Conservation (phyloP, 2,888 invertebrate genomes). For the Hipparchia semele region DNA sequence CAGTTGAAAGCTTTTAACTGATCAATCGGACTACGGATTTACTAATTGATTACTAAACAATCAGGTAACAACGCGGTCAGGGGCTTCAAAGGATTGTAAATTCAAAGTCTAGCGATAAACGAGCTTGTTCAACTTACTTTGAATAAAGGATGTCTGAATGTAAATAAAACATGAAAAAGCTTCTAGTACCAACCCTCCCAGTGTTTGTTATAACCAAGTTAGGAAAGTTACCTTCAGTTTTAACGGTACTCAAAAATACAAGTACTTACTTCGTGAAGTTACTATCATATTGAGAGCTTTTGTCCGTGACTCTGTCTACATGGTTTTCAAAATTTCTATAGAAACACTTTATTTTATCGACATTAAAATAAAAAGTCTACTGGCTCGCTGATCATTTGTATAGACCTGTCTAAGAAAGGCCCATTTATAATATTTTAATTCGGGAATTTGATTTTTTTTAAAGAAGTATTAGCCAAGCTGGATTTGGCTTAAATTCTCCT, state of each 20-base stretch:
- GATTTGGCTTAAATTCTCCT: too few species aligned
- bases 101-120: neutral
- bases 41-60: conserved; percentile 18
- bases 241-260: neutral
- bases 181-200: conserved; percentile 4
- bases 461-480: too few species aligned
- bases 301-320: neutral
- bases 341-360: too few species aligned
- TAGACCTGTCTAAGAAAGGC: too few species aligned
- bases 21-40: neutral
- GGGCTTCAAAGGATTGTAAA: conserved; percentile 1
- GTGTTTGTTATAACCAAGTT: conserved; percentile 2
- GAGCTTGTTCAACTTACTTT: conserved; percentile 14
- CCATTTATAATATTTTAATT: too few species aligned
- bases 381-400: too few species aligned
- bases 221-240: neutral
- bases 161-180: conserved; percentile 17
- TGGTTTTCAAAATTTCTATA: neutral
- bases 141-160: neutral
- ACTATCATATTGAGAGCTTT: neutral
- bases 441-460: too few species aligned
- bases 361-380: too few species aligned
- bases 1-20: neutral
- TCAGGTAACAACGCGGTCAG: conserved; percentile 3
- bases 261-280: neutral